Conservation (phyloP, 2,888 invertebrate species). For the Lasioglossum oenotherae region DNA sequence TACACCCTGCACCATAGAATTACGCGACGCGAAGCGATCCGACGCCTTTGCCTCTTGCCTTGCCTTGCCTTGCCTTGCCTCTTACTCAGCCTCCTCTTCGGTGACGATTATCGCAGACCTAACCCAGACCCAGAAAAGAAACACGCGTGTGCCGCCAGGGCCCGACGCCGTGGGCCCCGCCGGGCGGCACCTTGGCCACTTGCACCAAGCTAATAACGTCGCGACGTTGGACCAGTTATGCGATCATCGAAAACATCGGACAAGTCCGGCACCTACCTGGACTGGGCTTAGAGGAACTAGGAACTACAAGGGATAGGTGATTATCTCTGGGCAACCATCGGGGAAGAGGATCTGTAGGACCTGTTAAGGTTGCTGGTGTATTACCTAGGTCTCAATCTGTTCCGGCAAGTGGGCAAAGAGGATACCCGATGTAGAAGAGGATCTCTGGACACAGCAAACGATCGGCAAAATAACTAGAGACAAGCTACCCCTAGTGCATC, state of each 20-base stretch:
- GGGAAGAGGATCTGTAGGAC: not conserved
- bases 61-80: not conserved
- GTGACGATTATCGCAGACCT: not conserved
- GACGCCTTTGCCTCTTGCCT: conserved; percentile 8
- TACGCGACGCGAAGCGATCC: conserved; percentile 40
- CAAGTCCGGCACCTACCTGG: not conserved
- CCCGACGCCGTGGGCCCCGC: conserved; percentile 33
- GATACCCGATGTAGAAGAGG: not conserved
- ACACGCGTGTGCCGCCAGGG: conserved; percentile 15
- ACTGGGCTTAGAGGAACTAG: not conserved
- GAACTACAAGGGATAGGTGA: not conserved
- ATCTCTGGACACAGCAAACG: not conserved
- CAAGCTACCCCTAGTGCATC: not conserved
- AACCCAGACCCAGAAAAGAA: conserved; percentile 18
- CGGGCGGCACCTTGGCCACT: conserved; percentile 31
- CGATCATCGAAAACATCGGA: not conserved
- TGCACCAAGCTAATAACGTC: not conserved
- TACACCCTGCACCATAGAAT: conserved; percentile 46
- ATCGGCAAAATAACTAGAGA: not conserved
- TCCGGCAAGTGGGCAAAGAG: not conserved
- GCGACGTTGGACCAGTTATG: not conserved
- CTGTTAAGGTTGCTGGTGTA: not conserved
- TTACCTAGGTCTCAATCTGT: not conserved
- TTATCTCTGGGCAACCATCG: not conserved
- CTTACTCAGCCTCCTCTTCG: not conserved